Base-by-base conservation (phyloP, 2,888 invertebrate species). In the Andrena flavipes region DNA sequence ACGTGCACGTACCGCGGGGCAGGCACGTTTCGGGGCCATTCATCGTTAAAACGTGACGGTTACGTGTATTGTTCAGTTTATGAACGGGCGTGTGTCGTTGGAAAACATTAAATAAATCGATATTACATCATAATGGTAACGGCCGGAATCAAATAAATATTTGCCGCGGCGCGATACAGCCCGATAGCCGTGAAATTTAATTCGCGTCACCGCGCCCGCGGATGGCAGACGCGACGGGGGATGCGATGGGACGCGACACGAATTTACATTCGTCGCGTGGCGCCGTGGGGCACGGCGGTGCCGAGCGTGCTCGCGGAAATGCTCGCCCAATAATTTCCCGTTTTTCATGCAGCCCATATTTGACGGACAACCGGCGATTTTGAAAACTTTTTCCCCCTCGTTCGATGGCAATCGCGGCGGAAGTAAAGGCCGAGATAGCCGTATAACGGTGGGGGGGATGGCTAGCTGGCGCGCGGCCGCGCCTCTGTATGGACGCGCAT, bases 371-470 rank as follows among this genome's bases (percentile, higher is more conserved):
- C 71, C 51, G 64, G 65, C 67, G 68, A 76, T 82, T 75, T 85
- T 72, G 63, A 68, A 70, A 86, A 80, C 51, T 74, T 51, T 67
- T 67, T 70, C 10, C 48, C 33, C n/a, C 48, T 35, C 56, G 64
- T 54, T 64, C 68, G 56, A 60, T 33, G 60, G 56, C 60, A 70
- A 86, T 77, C 77, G 75, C 72, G 59, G 65, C 82, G 82, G 87
- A 84, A 87, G 74, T 29, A 67, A 87, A 84, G 82, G 71, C 68
- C 68, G 76, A 68, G 86, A 71, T 81, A 76, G 64, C 59, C 56
- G 56, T 42, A 64, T 64, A 69, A 64, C 48, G 56, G 49, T 0
- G 64, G 54, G 56, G 54, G 20, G 26, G 42, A 42, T 2, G 42
- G 4, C 16, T 4, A 16, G 5, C 42, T 42, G 42, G 42, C 42